Evolutionary conservation across 1,140 invertebrate species (phyloP).

Genomic region (Drosophila ogumai): DNA sequence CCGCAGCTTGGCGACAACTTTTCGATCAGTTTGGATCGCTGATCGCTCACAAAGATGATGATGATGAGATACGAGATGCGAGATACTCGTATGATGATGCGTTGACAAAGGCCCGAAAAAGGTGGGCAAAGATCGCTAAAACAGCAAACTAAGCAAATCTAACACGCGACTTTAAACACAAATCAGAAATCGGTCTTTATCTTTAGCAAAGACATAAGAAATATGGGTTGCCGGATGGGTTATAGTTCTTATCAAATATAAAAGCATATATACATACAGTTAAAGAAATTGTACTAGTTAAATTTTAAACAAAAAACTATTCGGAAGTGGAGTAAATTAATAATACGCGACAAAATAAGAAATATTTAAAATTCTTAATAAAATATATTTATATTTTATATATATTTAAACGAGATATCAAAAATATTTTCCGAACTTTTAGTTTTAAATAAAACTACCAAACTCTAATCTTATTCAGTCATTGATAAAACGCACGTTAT

Average conservation of each 20-base stretch:
- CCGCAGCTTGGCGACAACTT: slow-evolving; percentile 50
- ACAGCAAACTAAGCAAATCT: neutral
- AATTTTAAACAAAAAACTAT: neutral
- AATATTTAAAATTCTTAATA: too few species aligned
- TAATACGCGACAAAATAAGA: too few species aligned
- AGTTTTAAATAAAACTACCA: neutral
- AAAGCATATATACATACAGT: slow-evolving; percentile 7
- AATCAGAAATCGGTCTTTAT: slow-evolving; percentile 25
- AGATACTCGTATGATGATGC: slow-evolving; percentile 19
- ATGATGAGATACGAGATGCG: slow-evolving; percentile 16
- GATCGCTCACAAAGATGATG: slow-evolving; percentile 22
- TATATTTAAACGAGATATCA: too few species aligned
- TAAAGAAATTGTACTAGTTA: neutral
- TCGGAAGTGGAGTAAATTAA: neutral
- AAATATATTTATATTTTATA: too few species aligned
- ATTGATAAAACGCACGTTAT: neutral
- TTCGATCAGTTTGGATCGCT: slow-evolving; percentile 23
- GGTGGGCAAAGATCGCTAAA: slow-evolving; percentile 14
- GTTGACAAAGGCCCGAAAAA: slow-evolving; percentile 31
- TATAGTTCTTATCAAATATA: slow-evolving; percentile 19
- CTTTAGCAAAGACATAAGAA: slow-evolving; percentile 23
- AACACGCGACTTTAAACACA: slow-evolving; percentile 5
- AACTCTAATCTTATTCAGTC: neutral
- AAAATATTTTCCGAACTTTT: too few species aligned
- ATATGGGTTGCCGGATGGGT: slow-evolving; percentile 13